Percentiles rank a stretch among this genome's conserved stretches.
These are phyloP conservation scores for Parasteatoda tepidariorum DNA, from an alignment of 1,140 invertebrate species.

Conservation along the genomic window DNA sequence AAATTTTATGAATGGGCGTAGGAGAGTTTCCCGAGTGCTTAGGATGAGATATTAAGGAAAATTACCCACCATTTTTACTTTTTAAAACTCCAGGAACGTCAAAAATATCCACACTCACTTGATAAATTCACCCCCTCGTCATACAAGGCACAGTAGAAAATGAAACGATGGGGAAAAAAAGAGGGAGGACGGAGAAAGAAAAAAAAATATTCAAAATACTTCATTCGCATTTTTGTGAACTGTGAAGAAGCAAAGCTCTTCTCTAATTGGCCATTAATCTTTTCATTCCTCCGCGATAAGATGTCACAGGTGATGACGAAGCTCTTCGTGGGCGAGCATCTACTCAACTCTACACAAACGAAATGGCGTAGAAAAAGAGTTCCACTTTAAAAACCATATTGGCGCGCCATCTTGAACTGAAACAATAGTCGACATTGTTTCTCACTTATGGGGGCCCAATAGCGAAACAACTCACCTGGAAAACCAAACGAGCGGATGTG, in stretches of 20 bases:
- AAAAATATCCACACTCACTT: not conserved
- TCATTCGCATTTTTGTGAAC: not conserved
- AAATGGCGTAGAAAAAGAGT: conserved; percentile 19
- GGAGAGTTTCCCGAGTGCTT: too few species aligned
- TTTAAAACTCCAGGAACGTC: not conserved
- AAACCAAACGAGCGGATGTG: not conserved
- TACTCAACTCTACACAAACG: too few species aligned
- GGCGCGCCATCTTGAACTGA: not conserved
- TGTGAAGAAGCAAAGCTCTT: not conserved
- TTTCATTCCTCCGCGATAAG: conserved; percentile 21
- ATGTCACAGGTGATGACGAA: conserved; percentile 19
- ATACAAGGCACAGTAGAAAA: not conserved
- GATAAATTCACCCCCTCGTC: not conserved
- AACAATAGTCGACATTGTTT: conserved; percentile 9
- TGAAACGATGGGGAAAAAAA: not conserved
- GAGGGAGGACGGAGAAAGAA: not conserved
- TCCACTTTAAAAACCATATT: conserved; percentile 8
- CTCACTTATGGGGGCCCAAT: not conserved
- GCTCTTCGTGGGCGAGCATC: conserved; percentile 32
- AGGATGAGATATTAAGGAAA: too few species aligned
- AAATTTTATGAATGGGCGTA: too few species aligned
- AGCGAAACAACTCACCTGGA: conserved; percentile 15
- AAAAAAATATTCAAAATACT: not conserved
- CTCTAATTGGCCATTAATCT: conserved; percentile 46
- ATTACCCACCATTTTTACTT: not conserved